Percentiles rank a stretch among this genome's conserved stretches.
phyloP scores from a whole-genome alignment of 2,888 invertebrate species.

The Lissonota sp. region DNA sequence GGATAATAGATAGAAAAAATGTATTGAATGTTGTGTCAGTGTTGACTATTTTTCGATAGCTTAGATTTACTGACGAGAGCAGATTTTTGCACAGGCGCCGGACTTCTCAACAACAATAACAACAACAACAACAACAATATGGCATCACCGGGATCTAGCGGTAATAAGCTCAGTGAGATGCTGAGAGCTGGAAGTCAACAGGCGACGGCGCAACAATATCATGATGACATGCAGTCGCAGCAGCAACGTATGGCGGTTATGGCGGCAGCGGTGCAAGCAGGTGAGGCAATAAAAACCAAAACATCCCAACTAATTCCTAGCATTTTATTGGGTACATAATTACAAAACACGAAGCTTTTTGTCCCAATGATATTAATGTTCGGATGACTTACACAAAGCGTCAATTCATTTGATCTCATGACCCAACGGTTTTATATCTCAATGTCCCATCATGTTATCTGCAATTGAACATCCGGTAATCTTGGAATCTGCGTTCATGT shows the following conservation, averaged over 20 bases:
- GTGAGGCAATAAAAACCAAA: constrained; percentile 71
- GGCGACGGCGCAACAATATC: constrained; percentile 81
- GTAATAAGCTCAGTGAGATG: constrained; percentile 83
- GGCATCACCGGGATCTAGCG: constrained; percentile 83
- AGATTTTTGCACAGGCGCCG: constrained; percentile 86
- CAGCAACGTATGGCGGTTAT: constrained; percentile 83
- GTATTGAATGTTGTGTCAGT: background rate
- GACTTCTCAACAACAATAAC: constrained; percentile 89
- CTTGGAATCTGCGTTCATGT: background rate
- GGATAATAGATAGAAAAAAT: constrained; percentile 20
- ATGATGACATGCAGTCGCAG: constrained; percentile 88
- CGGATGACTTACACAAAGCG: constrained; percentile 6
- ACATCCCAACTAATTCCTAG: background rate
- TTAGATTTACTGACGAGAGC: constrained; percentile 81
- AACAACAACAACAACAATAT: constrained; percentile 87
- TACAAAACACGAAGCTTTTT: background rate
- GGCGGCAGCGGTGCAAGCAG: constrained; percentile 82
- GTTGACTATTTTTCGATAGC: background rate
- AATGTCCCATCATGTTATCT: background rate
- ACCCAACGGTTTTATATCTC: background rate
- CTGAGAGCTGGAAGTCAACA: constrained; percentile 81
- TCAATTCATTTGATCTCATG: background rate
- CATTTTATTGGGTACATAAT: background rate
- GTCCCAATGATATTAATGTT: constrained; percentile 3
- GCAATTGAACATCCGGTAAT: too few species aligned